These are phyloP conservation scores for Eledone cirrhosa DNA, from an alignment of 2,888 invertebrate species.

Conservation along the genomic window DNA sequence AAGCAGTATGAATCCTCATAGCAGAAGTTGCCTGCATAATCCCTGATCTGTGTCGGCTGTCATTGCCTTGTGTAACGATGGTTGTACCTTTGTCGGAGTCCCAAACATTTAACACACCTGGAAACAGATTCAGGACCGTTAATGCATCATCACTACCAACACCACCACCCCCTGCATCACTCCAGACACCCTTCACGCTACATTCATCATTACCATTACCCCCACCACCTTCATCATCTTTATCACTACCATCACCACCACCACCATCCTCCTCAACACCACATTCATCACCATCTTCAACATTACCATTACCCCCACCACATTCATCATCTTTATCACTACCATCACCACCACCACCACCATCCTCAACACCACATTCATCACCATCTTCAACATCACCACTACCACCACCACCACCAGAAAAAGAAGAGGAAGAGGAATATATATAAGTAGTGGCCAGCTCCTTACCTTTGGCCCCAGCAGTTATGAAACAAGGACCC, in stretches of 20 bases:
- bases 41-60: background rate
- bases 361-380: no score
- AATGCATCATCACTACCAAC: background rate
- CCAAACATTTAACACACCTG: constrained; percentile 9
- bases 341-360: no score
- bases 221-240: no score
- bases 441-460: background rate
- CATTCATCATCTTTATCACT: no score
- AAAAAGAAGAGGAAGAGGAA: background rate
- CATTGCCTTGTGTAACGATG: background rate
- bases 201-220: no score
- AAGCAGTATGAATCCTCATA: background rate
- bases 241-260: no score
- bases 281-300: no score
- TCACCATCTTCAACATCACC: no score
- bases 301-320: no score
- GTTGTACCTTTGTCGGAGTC: background rate
- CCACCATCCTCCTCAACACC: no score
- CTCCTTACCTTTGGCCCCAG: background rate
- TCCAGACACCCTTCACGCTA: no score
- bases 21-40: background rate
- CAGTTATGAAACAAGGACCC: constrained; percentile 15
- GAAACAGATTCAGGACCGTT: background rate
- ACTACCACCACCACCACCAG: no score
- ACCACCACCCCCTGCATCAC: background rate